Base-by-base conservation (phyloP, 2,113 vertebrate species). In the Ranitomeya variabilis region DNA sequence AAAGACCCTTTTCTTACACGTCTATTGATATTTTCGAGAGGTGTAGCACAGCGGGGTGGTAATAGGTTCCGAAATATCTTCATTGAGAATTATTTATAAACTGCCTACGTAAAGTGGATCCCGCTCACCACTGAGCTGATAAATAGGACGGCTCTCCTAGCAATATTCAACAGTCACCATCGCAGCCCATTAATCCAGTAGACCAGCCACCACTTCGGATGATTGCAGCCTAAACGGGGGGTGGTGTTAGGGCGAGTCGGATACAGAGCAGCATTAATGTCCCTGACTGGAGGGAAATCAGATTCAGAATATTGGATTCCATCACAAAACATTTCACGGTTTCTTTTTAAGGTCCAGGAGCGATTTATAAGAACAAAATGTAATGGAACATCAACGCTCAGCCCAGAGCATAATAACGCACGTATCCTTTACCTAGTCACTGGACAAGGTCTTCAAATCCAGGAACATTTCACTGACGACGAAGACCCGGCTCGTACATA, bases 1-100 rank as follows among this genome's bases (percentile, higher is more conserved):
- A 94, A 93, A 95, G 93, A 90, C 86, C 89, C 59, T 89, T 94
- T 93, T 69, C 55, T 45, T 93, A 91, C 93, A 91, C 83, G 87
- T 90, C 91, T 94, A 95, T 93, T 95, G 90, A 92, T 90, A 91
- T 95, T 94, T 94, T 93, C 90, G 87, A 79, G 87, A 91, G 93
- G 89, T 85, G 64, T 62, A 82, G 91, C 92, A 92, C 93, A 92
- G 91, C 11, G 90, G 6, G 80, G 80, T 91, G 92, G 91, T 91
- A 93, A 90, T 90, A 90, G 91, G 92, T 85, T 89, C 62, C 87
- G 85, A 84, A 89, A 89, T 78, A 84, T 85, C 87, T 85, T 89
- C 85, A 85, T 89, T 88, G 87, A 88, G 87, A 88, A 88, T 83
- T 89, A 89, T 89, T 89, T 89, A 89, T 89, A 89, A 89, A 89